Evolutionary conservation across 2,797 vertebrate species (phyloP), one percentile per base, ranked within the genome.

Genomic region (Tangara arthus): DNA sequence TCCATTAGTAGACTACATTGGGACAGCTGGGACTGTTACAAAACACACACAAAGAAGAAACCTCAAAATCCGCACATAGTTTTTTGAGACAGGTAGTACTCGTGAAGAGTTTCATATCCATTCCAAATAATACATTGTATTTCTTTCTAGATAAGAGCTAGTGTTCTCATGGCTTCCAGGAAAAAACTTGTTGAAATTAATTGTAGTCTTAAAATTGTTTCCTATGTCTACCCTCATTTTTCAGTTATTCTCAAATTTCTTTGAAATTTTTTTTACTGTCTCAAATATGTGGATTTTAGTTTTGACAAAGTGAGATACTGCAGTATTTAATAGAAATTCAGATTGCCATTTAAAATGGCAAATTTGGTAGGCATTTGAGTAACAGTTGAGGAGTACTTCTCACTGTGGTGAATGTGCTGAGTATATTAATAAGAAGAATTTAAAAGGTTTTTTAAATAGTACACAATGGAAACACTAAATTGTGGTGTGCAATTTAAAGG

Each of bases 151-250:
- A 2, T 85, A 44, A 65, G 42, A 55, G 14, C 53, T 79, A 11
- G 39, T 28, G 2, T 84, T 89, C 50, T 85, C 5, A 7, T 42
- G 27, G 28, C 16, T 89, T 78, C 42, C 16, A 32, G 37, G n/a
- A 80, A 28, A 89, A 41, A 84, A 64, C 9, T 47, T 4, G 2
- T 11, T 47, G 15, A 81, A 90, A 24, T 77, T 66, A 78, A 60
- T 49, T 63, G 47, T 55, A 71, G 17, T 68, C 30, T 80, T 89
- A 49, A 70, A 49, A 42, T 73, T 18, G 17, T 63, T 57, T 50
- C 6, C 9, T 69, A 0, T 64, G 32, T 28, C 30, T 83, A 27
- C 57, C 0, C 1, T 70, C 4, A 0, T 49, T 34, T 69, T 88
- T 75, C 69, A 65, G 18, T 68, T 92, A 42, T 50, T 85, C 32